These are phyloP conservation scores for Sinocyclocheilus rhinocerous DNA, from an alignment of 2,113 vertebrate species.

Conservation along the genomic window DNA sequence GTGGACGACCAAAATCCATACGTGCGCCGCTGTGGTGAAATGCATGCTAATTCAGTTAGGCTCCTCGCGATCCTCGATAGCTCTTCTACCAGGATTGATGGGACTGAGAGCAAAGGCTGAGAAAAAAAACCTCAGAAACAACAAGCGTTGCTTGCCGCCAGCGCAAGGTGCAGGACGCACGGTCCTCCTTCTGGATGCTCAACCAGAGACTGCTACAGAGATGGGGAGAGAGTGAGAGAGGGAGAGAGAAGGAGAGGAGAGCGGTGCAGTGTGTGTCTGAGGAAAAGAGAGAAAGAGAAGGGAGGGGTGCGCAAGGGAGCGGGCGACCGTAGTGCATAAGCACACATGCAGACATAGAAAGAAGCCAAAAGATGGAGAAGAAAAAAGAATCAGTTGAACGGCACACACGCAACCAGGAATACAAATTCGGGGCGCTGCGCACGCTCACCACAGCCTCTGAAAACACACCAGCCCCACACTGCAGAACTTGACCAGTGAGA, in stretches of 20 bases:
- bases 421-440: constrained; percentile 63
- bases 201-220: constrained; percentile 68
- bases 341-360: constrained; percentile 60
- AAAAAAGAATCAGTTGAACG: constrained; percentile 37
- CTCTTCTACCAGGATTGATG: constrained; percentile 57
- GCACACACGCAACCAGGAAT: constrained; percentile 63
- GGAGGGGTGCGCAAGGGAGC: constrained; percentile 41
- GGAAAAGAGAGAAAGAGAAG: constrained; percentile 47
- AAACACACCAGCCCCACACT: constrained; percentile 67
- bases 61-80: constrained; percentile 58
- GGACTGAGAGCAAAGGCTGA: constrained; percentile 1
- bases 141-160: constrained; percentile 57
- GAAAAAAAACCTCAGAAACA: constrained; percentile 6
- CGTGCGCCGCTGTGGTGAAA: neutral
- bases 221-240: constrained; percentile 38
- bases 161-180: constrained; percentile 60
- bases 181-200: constrained; percentile 69
- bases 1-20: constrained; percentile 51
- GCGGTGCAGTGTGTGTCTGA: constrained; percentile 58
- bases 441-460: constrained; percentile 66
- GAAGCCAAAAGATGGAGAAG: constrained; percentile 60
- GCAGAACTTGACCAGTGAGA: constrained; percentile 64
- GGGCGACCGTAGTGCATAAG: constrained; percentile 45
- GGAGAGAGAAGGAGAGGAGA: constrained; percentile 43
- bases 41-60: too few species aligned